Percentiles rank a stretch among this genome's conserved stretches.
Conservation (phyloP, 2,113 vertebrate genomes). For the Todiramphus saurophagus region DNA sequence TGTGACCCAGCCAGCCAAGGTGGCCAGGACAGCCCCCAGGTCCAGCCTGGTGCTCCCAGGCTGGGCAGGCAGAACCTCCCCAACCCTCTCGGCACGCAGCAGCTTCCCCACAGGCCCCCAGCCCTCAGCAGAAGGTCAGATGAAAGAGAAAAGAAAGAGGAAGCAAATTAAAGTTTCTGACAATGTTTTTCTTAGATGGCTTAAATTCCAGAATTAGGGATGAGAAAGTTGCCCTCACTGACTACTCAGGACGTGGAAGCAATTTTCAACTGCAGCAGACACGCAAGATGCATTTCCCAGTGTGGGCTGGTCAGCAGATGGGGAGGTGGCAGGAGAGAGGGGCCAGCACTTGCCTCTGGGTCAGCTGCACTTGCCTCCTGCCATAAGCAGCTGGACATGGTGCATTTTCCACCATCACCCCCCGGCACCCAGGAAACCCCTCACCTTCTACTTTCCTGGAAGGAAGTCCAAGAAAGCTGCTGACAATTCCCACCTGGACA, state of each 20-base stretch:
- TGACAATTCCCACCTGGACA: fast-evolving
- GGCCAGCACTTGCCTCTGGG: not conserved
- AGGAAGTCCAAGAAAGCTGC: not conserved
- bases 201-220: not conserved
- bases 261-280: not conserved
- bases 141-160: not conserved
- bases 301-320: not conserved
- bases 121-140: not conserved
- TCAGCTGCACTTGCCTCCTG: not conserved
- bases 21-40: not conserved
- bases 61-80: not conserved
- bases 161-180: not conserved
- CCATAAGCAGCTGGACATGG: not conserved
- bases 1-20: not conserved
- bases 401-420: not conserved
- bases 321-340: not conserved
- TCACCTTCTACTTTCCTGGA: not conserved
- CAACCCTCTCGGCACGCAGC: fast-evolving
- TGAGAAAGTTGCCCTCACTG: not conserved
- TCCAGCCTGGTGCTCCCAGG: not conserved
- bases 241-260: not conserved
- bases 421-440: not conserved
- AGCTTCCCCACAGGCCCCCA: not conserved
- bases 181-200: not conserved
- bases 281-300: fast-evolving